Conservation (phyloP, 2,797 vertebrate species). For the Phataginus tricuspis region DNA sequence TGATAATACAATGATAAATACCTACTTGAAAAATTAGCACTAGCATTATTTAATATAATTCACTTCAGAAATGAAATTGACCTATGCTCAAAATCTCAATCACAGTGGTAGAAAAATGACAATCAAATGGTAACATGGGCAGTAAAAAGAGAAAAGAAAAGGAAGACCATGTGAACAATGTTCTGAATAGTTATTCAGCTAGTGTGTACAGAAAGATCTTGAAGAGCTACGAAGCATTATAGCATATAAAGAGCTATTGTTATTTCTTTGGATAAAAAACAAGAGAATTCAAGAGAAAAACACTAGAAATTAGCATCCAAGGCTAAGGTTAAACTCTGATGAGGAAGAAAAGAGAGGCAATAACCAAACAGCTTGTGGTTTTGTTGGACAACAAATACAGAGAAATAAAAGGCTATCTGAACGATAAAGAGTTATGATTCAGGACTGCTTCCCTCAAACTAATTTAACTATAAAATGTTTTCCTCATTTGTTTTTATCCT, state of each 20-base stretch:
- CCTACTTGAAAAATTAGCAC: conserved; percentile 12
- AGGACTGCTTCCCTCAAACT: conserved; percentile 55
- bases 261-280: conserved; percentile 17
- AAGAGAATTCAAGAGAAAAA: conserved; percentile 18
- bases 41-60: not conserved
- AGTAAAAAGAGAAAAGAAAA: not conserved
- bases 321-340: not conserved
- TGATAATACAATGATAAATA: conserved; percentile 1
- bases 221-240: not conserved
- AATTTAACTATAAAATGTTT: conserved; percentile 78
- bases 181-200: not conserved
- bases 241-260: not conserved
- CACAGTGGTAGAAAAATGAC: not conserved
- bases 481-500: conserved; percentile 76
- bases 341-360: not conserved
- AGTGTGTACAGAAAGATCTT: not conserved
- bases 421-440: conserved; percentile 65
- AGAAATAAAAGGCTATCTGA: conserved; percentile 35
- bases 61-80: conserved; percentile 12
- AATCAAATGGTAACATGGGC: not conserved
- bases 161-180: not conserved
- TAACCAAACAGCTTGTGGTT: conserved; percentile 10
- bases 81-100: conserved; percentile 25
- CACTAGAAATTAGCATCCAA: conserved; percentile 24
- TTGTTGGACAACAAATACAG: conserved; percentile 51